These are phyloP conservation scores for Brachionus rotundiformis DNA, from an alignment of 1,140 invertebrate genomes.

Conservation along the genomic window DNA sequence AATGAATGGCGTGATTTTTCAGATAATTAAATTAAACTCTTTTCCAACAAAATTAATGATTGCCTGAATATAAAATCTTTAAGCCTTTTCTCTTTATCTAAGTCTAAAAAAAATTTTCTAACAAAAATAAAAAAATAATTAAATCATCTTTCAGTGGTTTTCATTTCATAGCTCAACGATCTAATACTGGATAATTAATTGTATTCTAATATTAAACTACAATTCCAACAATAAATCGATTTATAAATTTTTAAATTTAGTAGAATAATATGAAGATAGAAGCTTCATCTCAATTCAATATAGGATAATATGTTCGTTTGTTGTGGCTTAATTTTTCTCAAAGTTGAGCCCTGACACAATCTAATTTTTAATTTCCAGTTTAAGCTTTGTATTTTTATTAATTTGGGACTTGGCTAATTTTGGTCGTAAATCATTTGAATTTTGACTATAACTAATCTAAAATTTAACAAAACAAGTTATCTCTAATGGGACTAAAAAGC, in stretches of 20 bases:
- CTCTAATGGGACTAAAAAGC: conserved; percentile 1
- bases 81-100: background rate
- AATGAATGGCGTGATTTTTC: conserved; percentile 25
- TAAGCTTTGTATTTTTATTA: background rate
- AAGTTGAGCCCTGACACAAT: background rate
- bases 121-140: background rate
- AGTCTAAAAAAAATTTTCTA: background rate
- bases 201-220: background rate
- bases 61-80: conserved; percentile 14
- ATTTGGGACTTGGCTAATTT: background rate
- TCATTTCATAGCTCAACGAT: background rate
- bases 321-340: background rate
- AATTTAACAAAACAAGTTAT: background rate
- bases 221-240: background rate
- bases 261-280: too few species aligned
- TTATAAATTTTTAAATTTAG: background rate
- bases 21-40: conserved; percentile 36
- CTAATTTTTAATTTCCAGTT: background rate
- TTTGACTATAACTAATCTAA: conserved; percentile 7
- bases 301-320: background rate
- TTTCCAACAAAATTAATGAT: background rate
- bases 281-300: background rate
- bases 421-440: conserved; percentile 1
- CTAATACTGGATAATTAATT: background rate
- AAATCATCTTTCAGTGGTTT: background rate